A percentile compares a stretch with the other conserved stretches of the same genome.
Evolutionary conservation across 2,888 invertebrate species (phyloP).

Genomic region (Erebia ligea): DNA sequence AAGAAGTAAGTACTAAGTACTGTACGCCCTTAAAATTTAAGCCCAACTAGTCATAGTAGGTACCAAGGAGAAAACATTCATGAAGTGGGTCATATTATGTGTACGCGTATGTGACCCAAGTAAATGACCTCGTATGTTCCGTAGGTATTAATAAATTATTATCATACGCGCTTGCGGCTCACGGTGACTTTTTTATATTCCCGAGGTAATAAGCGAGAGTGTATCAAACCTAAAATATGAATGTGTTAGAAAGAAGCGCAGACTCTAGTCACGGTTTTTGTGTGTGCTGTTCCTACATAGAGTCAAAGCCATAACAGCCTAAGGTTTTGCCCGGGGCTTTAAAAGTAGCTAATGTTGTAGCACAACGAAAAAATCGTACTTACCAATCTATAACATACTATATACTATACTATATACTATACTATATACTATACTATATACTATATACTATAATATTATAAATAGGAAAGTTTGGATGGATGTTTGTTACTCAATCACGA

Average conservation of each 20-base stretch:
- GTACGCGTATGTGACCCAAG: conserved; percentile 17
- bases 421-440: no score
- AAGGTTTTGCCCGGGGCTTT: no score
- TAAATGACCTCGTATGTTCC: conserved; percentile 24
- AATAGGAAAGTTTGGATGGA: no score
- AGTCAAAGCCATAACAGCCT: no score
- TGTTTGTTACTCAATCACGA: no score
- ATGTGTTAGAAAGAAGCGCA: conserved; percentile 25
- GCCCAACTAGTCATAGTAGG: neutral
- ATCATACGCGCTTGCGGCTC: conserved; percentile 28
- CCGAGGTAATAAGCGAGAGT: conserved; percentile 39
- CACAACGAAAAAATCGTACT: no score
- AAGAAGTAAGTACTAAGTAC: no score
- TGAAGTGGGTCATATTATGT: conserved; percentile 26
- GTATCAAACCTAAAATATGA: conserved; percentile 36
- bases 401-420: no score
- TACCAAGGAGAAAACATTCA: conserved; percentile 9
- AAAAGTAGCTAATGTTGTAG: no score
- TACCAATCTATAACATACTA: no score
- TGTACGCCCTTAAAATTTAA: neutral
- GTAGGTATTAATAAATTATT: conserved; percentile 38
- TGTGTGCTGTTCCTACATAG: neutral
- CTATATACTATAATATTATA: no score
- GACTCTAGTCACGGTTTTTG: conserved; percentile 12
- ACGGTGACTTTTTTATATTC: conserved; percentile 32